A percentile compares a stretch with the other conserved stretches of the same genome.
phyloP scores from a whole-genome alignment of 2,888 invertebrate genomes.

The Germaria angustata region DNA sequence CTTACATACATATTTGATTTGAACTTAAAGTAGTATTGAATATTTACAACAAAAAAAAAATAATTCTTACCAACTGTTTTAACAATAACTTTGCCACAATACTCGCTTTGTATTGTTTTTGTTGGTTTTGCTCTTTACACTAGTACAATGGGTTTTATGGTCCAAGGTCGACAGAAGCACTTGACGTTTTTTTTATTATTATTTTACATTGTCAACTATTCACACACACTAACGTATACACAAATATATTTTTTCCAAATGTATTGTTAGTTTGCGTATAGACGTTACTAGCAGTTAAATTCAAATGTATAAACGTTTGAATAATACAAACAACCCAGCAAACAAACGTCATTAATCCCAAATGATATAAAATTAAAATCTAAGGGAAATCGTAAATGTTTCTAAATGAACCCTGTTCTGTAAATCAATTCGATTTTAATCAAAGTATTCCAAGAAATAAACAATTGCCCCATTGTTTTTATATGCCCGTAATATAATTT shows the following conservation, averaged over 20 bases:
- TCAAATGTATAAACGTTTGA: neutral
- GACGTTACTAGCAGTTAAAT: neutral
- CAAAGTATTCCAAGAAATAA: no score
- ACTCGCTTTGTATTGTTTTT: conserved; percentile 12
- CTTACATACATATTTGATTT: conserved; percentile 35
- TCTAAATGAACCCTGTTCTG: no score
- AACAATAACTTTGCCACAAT: conserved; percentile 50
- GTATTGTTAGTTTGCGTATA: neutral
- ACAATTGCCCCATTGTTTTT: no score
- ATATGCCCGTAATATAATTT: no score
- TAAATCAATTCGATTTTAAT: no score
- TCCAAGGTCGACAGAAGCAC: conserved; percentile 67
- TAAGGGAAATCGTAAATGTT: no score
- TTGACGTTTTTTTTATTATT: conserved; percentile 56
- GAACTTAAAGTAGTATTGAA: conserved; percentile 25
- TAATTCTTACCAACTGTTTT: conserved; percentile 9
- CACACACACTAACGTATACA: neutral
- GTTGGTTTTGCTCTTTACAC: conserved; percentile 35
- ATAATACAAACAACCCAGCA: neutral
- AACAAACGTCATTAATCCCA: no score
- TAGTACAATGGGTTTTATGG: conserved; percentile 65
- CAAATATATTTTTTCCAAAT: neutral
- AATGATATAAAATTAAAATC: no score
- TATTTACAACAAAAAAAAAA: conserved; percentile 18
- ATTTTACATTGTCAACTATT: conserved; percentile 54